Percentiles rank a stretch among this genome's conserved stretches.
These are phyloP conservation scores for Malacoctenus gilli DNA, from an alignment of 2,797 vertebrate species.

Conservation along the genomic window DNA sequence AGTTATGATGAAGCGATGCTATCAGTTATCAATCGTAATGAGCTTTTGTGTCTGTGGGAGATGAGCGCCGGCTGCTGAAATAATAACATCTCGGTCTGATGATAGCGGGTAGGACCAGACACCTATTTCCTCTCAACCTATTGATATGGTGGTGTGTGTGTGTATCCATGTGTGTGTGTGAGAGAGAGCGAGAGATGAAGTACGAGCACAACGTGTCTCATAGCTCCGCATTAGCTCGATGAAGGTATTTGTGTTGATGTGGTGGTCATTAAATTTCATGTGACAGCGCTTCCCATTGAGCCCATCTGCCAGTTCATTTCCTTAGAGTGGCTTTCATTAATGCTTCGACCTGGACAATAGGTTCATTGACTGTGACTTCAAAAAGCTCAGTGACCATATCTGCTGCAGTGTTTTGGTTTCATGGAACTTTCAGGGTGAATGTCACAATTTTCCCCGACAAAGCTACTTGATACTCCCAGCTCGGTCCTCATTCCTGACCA, in stretches of 20 bases:
- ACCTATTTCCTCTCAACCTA: slow-evolving; percentile 50
- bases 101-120: slow-evolving; percentile 41
- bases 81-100: slow-evolving; percentile 68
- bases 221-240: slow-evolving; percentile 10
- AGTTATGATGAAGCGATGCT: slow-evolving; percentile 77
- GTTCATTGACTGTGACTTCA: slow-evolving; percentile 11
- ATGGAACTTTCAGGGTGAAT: too few species aligned
- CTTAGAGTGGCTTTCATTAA: slow-evolving; percentile 3
- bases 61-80: slow-evolving; percentile 50
- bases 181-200: slow-evolving; percentile 25
- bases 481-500: too few species aligned
- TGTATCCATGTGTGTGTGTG: too few species aligned
- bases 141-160: slow-evolving; percentile 28
- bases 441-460: too few species aligned
- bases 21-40: slow-evolving; percentile 82
- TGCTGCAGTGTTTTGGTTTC: too few species aligned
- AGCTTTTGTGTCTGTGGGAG: slow-evolving; percentile 71
- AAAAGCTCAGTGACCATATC: too few species aligned
- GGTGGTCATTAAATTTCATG: slow-evolving; percentile 11
- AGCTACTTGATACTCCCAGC: too few species aligned
- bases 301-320: slow-evolving; percentile 13
- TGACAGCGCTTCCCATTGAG: slow-evolving; percentile 20
- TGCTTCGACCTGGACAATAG: slow-evolving; percentile 11
- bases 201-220: slow-evolving; percentile 9
- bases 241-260: slow-evolving; percentile 26